Evolutionary conservation across 2,113 vertebrate species (phyloP), one percentile per base, ranked within the genome.

Genomic region (Eira barbara): DNA sequence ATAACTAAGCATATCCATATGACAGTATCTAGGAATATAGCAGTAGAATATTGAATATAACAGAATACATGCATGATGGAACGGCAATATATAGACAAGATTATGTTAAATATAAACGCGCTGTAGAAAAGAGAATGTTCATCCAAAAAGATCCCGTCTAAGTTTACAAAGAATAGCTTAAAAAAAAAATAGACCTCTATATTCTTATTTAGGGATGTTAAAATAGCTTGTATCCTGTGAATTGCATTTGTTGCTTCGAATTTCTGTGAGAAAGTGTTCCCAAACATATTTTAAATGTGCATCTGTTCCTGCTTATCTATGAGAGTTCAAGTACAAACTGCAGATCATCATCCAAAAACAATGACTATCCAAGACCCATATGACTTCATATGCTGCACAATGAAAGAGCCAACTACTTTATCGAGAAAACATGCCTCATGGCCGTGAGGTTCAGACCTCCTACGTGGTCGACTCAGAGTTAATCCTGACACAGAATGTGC

Each of bases 241-340:
- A 78, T 59, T 78, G 2, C 25, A 81, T 23, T 84, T 95, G 79
- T 18, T 95, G 80, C 39, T 93, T 97, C 63, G 94, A 87, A 87
- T 81, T 91, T 76, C 92, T 80, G 45, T 88, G 52, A 97, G 73
- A 92, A 96, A 92, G 31, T 96, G 2, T 80, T 87, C n/a, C 45
- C 45, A 71, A 76, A 76, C 31, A 45, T 81, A 94, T 83, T 93
- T 76, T 91, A 74, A 86, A 93, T 42, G 36, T 71, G 31, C 63
- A 79, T 88, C 52, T 88, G 91, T 84, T 92, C 45, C 29, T 85
- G 63, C 17, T 96, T 83, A 84, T 90, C 80, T 97, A 18, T 55
- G 55, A 36, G 42, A 93, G 71, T 82, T 93, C 71, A 80, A 96
- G 73, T 45, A 78, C 57, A 96, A 96, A 84, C 73, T 95, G 10